Evolutionary conservation across 2,888 invertebrate genomes (phyloP).

Genomic region (Brassicogethes aeneus): DNA sequence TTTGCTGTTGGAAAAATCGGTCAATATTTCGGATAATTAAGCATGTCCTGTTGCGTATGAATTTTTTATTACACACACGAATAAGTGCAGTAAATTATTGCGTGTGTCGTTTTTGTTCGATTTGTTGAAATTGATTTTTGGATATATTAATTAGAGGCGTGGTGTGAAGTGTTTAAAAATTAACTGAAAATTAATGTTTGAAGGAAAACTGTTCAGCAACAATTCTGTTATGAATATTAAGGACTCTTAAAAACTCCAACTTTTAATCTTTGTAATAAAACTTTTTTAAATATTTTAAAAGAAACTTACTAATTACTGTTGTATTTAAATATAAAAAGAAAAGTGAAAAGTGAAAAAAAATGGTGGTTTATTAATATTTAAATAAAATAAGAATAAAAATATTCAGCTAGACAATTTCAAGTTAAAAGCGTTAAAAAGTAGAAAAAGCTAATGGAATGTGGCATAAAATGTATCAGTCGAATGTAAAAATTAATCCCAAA

Average conservation of each 20-base stretch:
- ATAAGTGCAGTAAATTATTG: too few relatives aligned
- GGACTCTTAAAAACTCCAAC: background rate
- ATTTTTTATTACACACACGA: too few relatives aligned
- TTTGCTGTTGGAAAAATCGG: too few relatives aligned
- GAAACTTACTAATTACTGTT: background rate
- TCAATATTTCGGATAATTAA: too few relatives aligned
- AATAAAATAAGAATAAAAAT: background rate
- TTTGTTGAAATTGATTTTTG: too few relatives aligned
- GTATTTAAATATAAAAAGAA: background rate
- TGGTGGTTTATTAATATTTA: background rate
- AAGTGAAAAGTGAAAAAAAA: background rate
- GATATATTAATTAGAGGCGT: background rate
- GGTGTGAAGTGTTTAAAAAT: background rate
- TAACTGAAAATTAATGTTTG: background rate
- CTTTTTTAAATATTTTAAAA: background rate
- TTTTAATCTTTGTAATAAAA: conserved; percentile 1
- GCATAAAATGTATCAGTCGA: background rate
- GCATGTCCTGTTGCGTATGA: too few relatives aligned
- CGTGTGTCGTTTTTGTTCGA: too few relatives aligned
- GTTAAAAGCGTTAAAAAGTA: background rate
- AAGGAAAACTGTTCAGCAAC: background rate
- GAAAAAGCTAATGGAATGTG: background rate
- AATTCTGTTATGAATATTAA: background rate
- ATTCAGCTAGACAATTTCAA: background rate
- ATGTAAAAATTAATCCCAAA: background rate